Conservation (phyloP, 2,113 vertebrate genomes). For the Otolemur garnettii region DNA sequence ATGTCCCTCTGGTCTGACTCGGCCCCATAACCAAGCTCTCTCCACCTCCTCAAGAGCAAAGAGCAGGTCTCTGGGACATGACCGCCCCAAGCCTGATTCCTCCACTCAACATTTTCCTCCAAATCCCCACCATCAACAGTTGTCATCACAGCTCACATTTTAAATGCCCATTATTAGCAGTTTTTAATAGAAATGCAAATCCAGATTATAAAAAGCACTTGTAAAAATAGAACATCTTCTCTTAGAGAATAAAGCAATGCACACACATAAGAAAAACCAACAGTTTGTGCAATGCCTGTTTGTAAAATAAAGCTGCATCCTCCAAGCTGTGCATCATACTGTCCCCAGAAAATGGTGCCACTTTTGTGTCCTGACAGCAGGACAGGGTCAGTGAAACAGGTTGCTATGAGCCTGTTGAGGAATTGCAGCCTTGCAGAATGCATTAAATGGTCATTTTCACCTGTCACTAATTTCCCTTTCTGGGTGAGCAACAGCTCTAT, state of each 20-base stretch:
- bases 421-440: not conserved
- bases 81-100: not conserved
- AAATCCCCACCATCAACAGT: not conserved
- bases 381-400: constrained; percentile 1
- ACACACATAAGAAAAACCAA: not conserved
- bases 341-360: not conserved
- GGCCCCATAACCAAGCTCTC: not conserved
- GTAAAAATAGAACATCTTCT: constrained; percentile 75
- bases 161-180: constrained; percentile 62
- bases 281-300: constrained; percentile 15
- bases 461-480: constrained; percentile 56
- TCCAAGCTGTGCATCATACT: not conserved
- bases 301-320: not conserved
- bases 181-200: constrained; percentile 79
- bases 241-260: constrained; percentile 43
- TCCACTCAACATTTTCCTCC: not conserved
- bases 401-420: not conserved
- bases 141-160: constrained; percentile 36
- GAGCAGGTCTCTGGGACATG: not conserved
- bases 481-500: constrained; percentile 60
- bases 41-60: not conserved
- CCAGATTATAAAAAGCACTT: constrained; percentile 73
- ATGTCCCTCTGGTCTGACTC: not conserved
- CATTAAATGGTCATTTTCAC: constrained; percentile 54
- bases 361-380: not conserved